These are phyloP conservation scores for Anthrax anthrax DNA, from an alignment of 2,888 invertebrate genomes.

Conservation along the genomic window DNA sequence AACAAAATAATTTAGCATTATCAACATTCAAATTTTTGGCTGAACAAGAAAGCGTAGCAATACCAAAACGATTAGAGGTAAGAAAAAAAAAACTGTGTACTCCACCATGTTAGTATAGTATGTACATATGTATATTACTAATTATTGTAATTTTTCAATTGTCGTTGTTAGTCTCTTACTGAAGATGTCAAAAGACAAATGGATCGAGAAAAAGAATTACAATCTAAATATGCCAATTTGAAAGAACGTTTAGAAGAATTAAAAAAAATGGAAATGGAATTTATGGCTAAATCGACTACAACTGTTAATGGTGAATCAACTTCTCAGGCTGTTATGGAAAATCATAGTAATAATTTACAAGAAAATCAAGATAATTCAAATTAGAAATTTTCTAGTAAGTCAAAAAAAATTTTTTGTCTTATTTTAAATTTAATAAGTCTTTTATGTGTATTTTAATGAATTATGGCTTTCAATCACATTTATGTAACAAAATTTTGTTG, in stretches of 20 bases:
- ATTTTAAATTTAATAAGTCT: neutral
- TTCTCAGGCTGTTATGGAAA: neutral
- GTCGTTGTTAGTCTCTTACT: conserved; percentile 70
- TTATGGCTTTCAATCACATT: conserved; percentile 1
- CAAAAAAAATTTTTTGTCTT: neutral
- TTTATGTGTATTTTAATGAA: neutral
- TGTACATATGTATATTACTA: conserved; percentile 1
- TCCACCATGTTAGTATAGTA: too few species aligned
- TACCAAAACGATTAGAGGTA: conserved; percentile 80
- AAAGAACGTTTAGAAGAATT: conserved; percentile 45
- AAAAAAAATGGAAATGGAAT: conserved; percentile 9
- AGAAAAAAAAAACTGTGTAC: conserved; percentile 6
- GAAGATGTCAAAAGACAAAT: conserved; percentile 88
- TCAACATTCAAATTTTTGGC: conserved; percentile 84
- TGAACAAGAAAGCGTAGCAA: conserved; percentile 77
- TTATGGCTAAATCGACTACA: too few species aligned
- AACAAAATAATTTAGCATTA: conserved; percentile 75
- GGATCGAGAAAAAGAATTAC: conserved; percentile 77
- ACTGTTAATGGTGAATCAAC: neutral
- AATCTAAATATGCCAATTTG: conserved; percentile 65
- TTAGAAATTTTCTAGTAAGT: neutral
- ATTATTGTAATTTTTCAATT: conserved; percentile 21
- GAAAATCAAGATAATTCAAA: neutral
- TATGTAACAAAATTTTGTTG: too few species aligned
- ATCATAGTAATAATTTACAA: neutral